Evolutionary conservation across 2,888 invertebrate species (phyloP), one percentile per base, ranked within the genome.

Genomic region (Lamellibrachia satsuma): DNA sequence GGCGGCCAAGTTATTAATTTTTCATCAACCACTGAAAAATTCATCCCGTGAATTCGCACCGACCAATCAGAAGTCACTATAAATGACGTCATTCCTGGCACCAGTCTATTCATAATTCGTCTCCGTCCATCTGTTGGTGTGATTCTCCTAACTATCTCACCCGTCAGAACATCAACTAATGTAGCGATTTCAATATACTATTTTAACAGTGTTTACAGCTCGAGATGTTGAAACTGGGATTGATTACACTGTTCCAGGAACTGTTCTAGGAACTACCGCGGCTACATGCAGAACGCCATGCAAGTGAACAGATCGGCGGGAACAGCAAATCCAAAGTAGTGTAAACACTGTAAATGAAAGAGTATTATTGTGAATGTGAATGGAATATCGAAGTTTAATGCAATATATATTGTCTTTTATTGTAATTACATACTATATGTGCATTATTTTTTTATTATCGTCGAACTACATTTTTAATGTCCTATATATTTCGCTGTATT

Each of bases 21-120:
- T 75, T 75, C 75, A 75, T 75, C 75, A 75, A 75, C 75, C 75
- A 75, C 75, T 75, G 75, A 75, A 75, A 75, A 75, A 75, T 75
- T 75, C 75, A 75, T 75, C 75, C 75, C n/a, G 75, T 75, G 75
- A 75, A 75, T 15, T 15, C 75, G 75, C 75, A 6, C n/a, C 75
- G 75, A 75, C 75, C 75, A 75, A 75, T 75, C 75, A 75, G 75
- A 75, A 75, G n/a, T 75, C 75, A 75, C 75, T 75, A 75, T 75
- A 75, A 75, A 75, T 75, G 75, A 75, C 75, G 75, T 75, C 75
- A 75, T 75, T 75, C 75, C 75, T 75, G 75, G 75, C 75, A 75
- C 75, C 75, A 75, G 75, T 75, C 75, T 75, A 75, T 75, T 75
- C 75, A 75, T 75, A 75, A 75, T 75, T 75, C 75, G 75, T 75